A percentile compares a stretch with the other conserved stretches of the same genome.
Conservation (phyloP, 2,888 invertebrate genomes). For the Griposia aprilina region DNA sequence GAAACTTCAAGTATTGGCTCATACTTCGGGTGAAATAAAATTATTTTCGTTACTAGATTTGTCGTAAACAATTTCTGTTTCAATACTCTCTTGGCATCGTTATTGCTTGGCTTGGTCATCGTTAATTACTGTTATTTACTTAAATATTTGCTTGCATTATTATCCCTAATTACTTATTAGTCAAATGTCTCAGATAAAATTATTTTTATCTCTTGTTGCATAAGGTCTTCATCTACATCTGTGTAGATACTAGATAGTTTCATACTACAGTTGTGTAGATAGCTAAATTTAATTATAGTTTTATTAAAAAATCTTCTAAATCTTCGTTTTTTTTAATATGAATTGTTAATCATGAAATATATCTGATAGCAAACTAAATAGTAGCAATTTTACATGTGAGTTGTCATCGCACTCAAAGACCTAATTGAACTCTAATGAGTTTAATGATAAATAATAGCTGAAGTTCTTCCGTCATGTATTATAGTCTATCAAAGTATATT, state of each 20-base stretch:
- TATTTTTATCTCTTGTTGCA: conserved; percentile 17
- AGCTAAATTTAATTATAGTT: conserved; percentile 26
- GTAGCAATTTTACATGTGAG: conserved; percentile 8
- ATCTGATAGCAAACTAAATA: conserved; percentile 29
- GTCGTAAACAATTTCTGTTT: not conserved
- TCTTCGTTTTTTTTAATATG: no score
- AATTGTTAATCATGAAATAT: conserved; percentile 20
- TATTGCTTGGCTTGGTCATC: no score
- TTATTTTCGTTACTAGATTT: not conserved
- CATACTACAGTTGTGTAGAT: not conserved
- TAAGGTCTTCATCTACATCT: not conserved
- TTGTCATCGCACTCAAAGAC: conserved; percentile 5
- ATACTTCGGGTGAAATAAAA: not conserved
- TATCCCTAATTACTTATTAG: not conserved
- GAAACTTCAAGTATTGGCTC: not conserved
- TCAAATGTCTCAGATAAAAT: not conserved
- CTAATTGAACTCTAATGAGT: conserved; percentile 18
- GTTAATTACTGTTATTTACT: not conserved
- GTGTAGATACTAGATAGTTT: not conserved
- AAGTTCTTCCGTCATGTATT: conserved; percentile 9
- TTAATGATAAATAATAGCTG: conserved; percentile 7
- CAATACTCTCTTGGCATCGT: not conserved
- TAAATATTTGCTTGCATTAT: not conserved
- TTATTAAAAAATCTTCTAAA: conserved; percentile 31
- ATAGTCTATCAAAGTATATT: conserved; percentile 15